A percentile compares a stretch with the other conserved stretches of the same genome.
phyloP scores from a whole-genome alignment of 2,113 vertebrate species.

The Antidorcas marsupialis region DNA sequence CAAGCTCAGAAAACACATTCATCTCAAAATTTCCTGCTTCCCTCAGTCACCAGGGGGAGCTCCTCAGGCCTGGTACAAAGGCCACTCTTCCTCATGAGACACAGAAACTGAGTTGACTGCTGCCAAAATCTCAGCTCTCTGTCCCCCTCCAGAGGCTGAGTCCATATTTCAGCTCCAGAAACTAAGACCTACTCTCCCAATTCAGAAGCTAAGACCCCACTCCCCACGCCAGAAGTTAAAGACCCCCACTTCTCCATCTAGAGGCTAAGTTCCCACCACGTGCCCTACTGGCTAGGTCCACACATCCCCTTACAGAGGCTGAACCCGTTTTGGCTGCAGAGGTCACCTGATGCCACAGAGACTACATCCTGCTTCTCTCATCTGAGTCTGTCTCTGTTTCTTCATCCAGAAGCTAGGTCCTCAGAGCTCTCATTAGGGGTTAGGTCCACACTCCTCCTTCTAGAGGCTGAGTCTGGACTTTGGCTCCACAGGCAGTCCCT shows the following conservation, averaged over 20 bases:
- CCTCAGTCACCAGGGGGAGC: not conserved
- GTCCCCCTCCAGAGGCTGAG: not conserved
- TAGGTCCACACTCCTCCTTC: not conserved
- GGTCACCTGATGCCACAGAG: not conserved
- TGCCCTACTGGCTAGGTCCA: not conserved
- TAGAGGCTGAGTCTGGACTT: not conserved
- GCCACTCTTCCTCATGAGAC: fast-evolving
- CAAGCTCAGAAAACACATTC: not conserved
- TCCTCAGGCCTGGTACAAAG: not conserved
- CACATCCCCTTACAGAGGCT: not conserved
- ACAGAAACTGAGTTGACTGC: not conserved
- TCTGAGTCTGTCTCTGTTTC: not conserved
- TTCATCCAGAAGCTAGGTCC: not conserved
- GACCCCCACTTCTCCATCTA: not conserved
- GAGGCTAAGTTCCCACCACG: not conserved
- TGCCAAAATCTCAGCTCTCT: not conserved
- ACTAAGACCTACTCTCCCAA: not conserved
- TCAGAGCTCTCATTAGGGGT: not conserved
- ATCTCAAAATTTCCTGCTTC: not conserved
- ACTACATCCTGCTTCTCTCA: not conserved
- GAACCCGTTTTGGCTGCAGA: not conserved
- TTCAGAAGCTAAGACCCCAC: not conserved
- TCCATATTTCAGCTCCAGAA: not conserved
- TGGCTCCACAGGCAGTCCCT: not conserved
- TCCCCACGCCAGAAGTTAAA: not conserved